Percentiles rank a stretch among this genome's conserved stretches.
These are phyloP conservation scores for Clamator glandarius DNA, from an alignment of 2,797 vertebrate genomes.

Conservation along the genomic window DNA sequence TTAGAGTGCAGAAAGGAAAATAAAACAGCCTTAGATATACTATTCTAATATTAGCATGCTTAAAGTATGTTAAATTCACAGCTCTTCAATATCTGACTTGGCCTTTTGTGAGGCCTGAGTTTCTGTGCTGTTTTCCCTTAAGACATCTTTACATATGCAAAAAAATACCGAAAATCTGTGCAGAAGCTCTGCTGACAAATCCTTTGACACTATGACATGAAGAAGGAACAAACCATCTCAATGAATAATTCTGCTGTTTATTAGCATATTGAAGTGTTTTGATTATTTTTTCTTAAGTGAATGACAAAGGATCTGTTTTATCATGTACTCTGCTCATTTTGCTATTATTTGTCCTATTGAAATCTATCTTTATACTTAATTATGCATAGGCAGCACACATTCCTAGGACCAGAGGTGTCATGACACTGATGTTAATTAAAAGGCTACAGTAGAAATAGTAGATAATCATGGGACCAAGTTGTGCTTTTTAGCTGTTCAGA, in stretches of 20 bases:
- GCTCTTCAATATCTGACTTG: background rate
- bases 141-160: conserved; percentile 22
- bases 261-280: conserved; percentile 62
- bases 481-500: background rate
- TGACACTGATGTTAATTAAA: conserved; percentile 11
- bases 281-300: conserved; percentile 50
- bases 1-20: background rate
- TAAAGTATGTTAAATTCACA: background rate
- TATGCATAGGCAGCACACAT: background rate
- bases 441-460: background rate
- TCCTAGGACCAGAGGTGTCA: background rate
- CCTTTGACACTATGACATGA: conserved; percentile 45
- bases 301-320: conserved; percentile 18
- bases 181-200: conserved; percentile 35
- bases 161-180: conserved; percentile 23
- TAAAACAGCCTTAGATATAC: background rate
- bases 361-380: background rate
- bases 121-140: conserved; percentile 15
- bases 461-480: background rate
- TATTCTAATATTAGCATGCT: background rate
- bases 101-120: background rate
- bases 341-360: conserved; percentile 15
- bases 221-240: conserved; percentile 57
- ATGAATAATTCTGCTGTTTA: conserved; percentile 60
- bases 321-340: background rate